Evolutionary conservation across 1,140 invertebrate genomes (phyloP).

Genomic region (Hormaphis cornu): DNA sequence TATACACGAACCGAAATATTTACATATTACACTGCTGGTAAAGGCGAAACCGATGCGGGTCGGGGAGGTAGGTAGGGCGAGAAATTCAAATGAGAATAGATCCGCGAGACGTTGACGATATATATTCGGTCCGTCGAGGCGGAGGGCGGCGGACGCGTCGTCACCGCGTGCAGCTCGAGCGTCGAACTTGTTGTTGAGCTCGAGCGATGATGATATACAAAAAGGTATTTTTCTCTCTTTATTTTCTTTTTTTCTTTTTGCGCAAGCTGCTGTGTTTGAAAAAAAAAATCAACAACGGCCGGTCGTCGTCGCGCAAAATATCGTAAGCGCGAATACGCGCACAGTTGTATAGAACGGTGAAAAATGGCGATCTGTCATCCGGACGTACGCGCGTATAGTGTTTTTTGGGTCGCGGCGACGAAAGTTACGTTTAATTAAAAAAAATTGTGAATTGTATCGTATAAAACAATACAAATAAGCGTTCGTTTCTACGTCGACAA

Average conservation of each 20-base stretch:
- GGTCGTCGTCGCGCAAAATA: too few relatives aligned
- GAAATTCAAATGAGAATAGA: constrained; percentile 31
- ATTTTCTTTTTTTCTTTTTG: not conserved
- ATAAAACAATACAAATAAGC: too few relatives aligned
- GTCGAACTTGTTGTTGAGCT: constrained; percentile 12
- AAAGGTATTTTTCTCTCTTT: not conserved
- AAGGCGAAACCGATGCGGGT: not conserved
- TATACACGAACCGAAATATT: constrained; percentile 14
- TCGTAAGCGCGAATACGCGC: too few relatives aligned
- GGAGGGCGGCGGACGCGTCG: not conserved
- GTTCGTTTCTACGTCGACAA: too few relatives aligned
- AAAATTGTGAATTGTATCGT: not conserved
- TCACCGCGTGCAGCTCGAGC: not conserved
- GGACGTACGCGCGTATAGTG: not conserved
- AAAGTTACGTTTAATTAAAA: constrained; percentile 11
- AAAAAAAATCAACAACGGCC: not conserved
- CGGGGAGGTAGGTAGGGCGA: not conserved
- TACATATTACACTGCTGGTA: constrained; percentile 22
- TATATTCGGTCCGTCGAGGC: not conserved
- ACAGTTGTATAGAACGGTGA: not conserved
- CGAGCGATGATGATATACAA: not conserved
- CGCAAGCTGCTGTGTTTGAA: not conserved
- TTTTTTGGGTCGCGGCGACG: not conserved
- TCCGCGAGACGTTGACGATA: not conserved
- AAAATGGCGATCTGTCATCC: constrained; percentile 18